Evolutionary conservation across 2,888 invertebrate genomes (phyloP), one percentile per base, ranked within the genome.

Genomic region (Alentia gelatinosa): DNA sequence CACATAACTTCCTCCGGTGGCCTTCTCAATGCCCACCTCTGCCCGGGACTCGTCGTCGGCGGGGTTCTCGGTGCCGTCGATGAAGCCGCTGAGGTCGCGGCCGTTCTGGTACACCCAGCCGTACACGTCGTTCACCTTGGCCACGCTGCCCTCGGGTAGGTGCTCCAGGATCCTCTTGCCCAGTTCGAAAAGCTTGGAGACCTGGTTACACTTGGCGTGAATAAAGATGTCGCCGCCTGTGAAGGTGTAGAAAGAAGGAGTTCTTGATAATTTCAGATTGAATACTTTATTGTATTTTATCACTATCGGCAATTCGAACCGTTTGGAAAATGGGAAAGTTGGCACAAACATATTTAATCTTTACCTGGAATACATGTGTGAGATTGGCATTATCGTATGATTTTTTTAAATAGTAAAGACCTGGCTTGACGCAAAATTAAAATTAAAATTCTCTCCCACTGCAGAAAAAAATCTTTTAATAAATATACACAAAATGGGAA

Each of bases 41-140:
- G 94, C 92, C 26, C 96, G 92, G 74, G 92, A 93, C 5, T 96
- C 96, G 15, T 95, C 95, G 92, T 95, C 96, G 30, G 95, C 96
- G 35, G 95, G 93, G 92, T 96, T 96, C 92, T 96, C 96, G 19
- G 96, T 96, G 19, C 96, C 96, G 93, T 96, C 96, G 93, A 96
- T 96, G 91, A 96, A 96, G 40, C 96, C 96, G 0, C 95, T 95
- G 50, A 96, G 91, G 92, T 96, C 96, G 56, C 96, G 92, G 5
- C 96, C 96, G 92, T 95, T 95, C 90, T 93, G 92, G 93, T 94
- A 96, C 26, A 96, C 95, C 91, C 95, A 96, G 92, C 96, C 95
- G 93, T 96, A 96, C 50, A 95, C 94, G 91, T 96, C 96, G 88
- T 95, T 95, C 92, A 94, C 94, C 23, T 92, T 92, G 33, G 94